Evolutionary conservation across 2,113 vertebrate species (phyloP).

Genomic region (Stomatorhinus ivindoensis): DNA sequence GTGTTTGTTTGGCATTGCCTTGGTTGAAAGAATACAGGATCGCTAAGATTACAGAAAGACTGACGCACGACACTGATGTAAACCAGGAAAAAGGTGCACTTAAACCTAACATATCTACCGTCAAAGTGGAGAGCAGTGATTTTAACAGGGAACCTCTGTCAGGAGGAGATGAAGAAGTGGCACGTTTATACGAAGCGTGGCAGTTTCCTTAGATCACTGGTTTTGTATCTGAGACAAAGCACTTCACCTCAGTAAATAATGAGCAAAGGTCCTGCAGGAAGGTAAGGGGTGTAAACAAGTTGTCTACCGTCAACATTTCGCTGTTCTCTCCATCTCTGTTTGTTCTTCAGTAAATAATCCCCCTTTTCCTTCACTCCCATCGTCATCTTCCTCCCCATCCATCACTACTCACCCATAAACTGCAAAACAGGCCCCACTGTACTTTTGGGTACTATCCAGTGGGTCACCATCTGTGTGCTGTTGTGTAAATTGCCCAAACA

Average conservation of each 20-base stretch:
- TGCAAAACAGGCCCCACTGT: not conserved
- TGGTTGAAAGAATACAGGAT: not conserved
- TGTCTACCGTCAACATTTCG: not conserved
- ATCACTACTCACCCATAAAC: not conserved
- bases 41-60: not conserved
- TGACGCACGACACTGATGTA: not conserved
- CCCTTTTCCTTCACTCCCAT: not conserved
- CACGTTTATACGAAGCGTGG: not conserved
- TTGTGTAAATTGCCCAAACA: not conserved
- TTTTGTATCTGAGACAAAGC: not conserved
- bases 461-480: not conserved
- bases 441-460: not conserved
- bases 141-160: not conserved
- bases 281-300: not conserved
- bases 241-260: not conserved
- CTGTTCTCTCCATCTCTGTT: not conserved
- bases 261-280: not conserved
- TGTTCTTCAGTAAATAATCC: not conserved
- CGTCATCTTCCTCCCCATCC: not conserved
- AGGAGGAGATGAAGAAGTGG: not conserved
- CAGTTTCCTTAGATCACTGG: slow-evolving; percentile 5
- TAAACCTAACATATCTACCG: not conserved
- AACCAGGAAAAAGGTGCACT: not conserved
- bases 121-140: not conserved
- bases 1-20: not conserved